Evolutionary conservation across 2,888 invertebrate genomes (phyloP).

Genomic region (Oscheius sp.): DNA sequence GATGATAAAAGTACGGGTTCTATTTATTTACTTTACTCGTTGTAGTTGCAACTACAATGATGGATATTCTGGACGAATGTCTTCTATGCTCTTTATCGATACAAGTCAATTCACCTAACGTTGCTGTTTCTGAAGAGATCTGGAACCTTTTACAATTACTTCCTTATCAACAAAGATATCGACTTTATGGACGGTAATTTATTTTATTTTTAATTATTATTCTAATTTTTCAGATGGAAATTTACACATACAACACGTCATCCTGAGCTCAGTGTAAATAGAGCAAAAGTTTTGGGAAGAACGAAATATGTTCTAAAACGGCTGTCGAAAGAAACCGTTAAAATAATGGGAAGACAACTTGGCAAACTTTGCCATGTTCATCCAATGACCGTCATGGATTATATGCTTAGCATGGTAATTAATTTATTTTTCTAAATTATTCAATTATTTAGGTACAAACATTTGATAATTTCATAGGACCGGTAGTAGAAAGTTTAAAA

Average conservation of each 20-base stretch:
- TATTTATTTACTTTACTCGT: background rate
- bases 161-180: slow-evolving; percentile 74
- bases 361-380: slow-evolving; percentile 96
- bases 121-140: slow-evolving; percentile 93
- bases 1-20: slow-evolving; percentile 42
- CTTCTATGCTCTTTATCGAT: slow-evolving; percentile 90
- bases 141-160: slow-evolving; percentile 82
- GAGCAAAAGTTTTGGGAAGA: slow-evolving; percentile 88
- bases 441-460: slow-evolving; percentile 81
- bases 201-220: background rate
- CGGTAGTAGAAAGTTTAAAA: slow-evolving; percentile 96
- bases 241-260: slow-evolving; percentile 87
- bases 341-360: slow-evolving; percentile 92
- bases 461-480: slow-evolving; percentile 92
- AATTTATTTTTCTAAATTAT: background rate
- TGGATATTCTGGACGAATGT: slow-evolving; percentile 80
- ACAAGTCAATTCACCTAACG: slow-evolving; percentile 91
- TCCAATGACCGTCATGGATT: slow-evolving; percentile 94
- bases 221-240: slow-evolving; percentile 86
- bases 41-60: slow-evolving; percentile 57
- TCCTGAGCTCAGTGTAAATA: slow-evolving; percentile 85
- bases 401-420: slow-evolving; percentile 78
- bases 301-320: slow-evolving; percentile 94
- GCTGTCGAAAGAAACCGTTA: slow-evolving; percentile 95
- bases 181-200: slow-evolving; percentile 52